Evolutionary conservation across 2,113 vertebrate species (phyloP).

Genomic region (Felis chaus): DNA sequence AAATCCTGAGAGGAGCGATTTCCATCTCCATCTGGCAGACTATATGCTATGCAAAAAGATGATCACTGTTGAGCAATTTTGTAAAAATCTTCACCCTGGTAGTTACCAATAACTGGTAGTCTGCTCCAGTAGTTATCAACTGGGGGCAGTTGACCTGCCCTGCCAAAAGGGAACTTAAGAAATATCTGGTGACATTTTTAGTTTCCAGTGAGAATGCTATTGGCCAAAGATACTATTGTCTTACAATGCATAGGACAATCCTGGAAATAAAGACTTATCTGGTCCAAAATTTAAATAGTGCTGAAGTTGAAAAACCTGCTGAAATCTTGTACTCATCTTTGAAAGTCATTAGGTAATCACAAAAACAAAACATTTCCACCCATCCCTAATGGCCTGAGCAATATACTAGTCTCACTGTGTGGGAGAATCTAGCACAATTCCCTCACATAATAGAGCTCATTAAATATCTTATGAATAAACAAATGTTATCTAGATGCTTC

Average conservation of each 20-base stretch:
- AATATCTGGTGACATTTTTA: background rate
- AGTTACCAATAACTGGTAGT: background rate
- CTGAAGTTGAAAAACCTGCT: background rate
- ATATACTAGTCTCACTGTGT: background rate
- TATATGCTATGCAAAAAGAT: background rate
- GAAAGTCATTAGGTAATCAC: background rate
- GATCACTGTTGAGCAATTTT: background rate
- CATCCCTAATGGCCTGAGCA: background rate
- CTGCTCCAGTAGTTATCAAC: background rate
- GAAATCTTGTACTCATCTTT: background rate
- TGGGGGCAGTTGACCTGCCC: background rate
- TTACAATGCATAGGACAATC: background rate
- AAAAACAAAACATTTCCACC: background rate
- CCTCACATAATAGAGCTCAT: background rate
- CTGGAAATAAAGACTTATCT: background rate
- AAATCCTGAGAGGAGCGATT: background rate
- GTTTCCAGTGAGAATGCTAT: background rate
- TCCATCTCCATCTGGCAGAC: background rate
- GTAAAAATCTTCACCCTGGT: background rate
- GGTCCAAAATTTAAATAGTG: background rate
- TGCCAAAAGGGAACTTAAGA: background rate
- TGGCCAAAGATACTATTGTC: background rate
- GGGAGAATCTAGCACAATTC: background rate
- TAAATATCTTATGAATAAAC: background rate
- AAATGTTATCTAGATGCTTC: background rate